Base-by-base conservation (phyloP, 1,140 invertebrate genomes). In the Drosophila grimshawi region DNA sequence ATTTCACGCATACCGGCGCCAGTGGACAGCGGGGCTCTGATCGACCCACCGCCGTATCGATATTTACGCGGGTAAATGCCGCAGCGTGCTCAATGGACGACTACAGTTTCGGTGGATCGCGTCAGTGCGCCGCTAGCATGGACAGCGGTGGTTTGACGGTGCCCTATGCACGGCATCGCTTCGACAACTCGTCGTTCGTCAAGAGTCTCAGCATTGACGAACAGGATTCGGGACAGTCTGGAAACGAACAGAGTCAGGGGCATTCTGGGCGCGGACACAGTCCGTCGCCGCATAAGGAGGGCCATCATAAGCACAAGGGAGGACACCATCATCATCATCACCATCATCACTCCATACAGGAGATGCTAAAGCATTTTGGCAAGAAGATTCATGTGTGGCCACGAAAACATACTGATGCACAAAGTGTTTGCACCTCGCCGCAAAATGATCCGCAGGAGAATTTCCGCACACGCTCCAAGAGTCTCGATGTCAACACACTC, bases 391-490 rank as follows among this genome's bases (percentile, higher is more conserved):
- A 94, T 27, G 93, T 94, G 67, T 95, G 95, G 95, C 92, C 95
- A 19, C 91, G 94, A 65, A 78, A 92, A 93, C 91, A 63, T 94
- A 92, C 92, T 94, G 91, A 93, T 48, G 94, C 91, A 92, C 85
- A 88, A n/a, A 88, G 93, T 93, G 73, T 92, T 76, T 69, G 91
- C 80, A 80, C 92, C 37, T 91, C 90, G 45, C 92, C 92, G 2
- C 93, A 93, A 77, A 94, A 93, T 71, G 93, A 93, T 73, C 92
- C 80, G 4, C 93, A 94, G 37, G 94, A 95, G 49, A 95, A 96
- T 57, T 97, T 96, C 75, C 93, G 96, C 5, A 94, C 94, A 43
- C 94, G 96, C 32, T 96, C 96, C 27, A 96, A 96, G 86, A 97
- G 96, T 33, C 91, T 97, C 65, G 96, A 97, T 89, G 95, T 95